A percentile compares a stretch with the other conserved stretches of the same genome.
Conservation (phyloP, 2,888 invertebrate genomes). For the Elegia similella region DNA sequence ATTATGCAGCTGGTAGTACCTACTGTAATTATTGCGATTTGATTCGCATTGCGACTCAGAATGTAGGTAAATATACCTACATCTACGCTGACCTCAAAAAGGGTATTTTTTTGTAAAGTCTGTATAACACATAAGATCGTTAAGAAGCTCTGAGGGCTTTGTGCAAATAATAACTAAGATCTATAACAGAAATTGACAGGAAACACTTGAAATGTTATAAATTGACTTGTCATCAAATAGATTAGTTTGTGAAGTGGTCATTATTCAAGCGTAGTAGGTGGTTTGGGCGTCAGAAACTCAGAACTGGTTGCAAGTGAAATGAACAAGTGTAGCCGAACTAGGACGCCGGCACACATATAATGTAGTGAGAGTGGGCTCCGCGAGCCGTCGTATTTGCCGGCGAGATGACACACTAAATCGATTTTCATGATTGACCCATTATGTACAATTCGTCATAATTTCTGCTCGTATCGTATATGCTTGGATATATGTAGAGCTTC, state of each 20-base stretch:
- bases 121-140: too few relatives aligned
- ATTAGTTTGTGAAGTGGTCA: conserved; percentile 32
- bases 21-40: conserved; percentile 38
- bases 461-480: not conserved
- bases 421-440: conserved; percentile 14
- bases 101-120: too few relatives aligned
- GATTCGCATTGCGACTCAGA: conserved; percentile 25
- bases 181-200: conserved; percentile 17
- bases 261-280: conserved; percentile 37
- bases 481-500: not conserved
- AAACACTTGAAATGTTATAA: conserved; percentile 32
- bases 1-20: conserved; percentile 38
- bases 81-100: not conserved
- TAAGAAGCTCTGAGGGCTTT: too few relatives aligned
- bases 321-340: conserved; percentile 51
- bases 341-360: conserved; percentile 49
- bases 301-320: conserved; percentile 63
- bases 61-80: not conserved
- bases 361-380: conserved; percentile 20
- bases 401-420: conserved; percentile 19
- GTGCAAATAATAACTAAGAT: too few relatives aligned
- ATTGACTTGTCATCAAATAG: conserved; percentile 35
- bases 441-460: conserved; percentile 15
- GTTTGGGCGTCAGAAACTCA: conserved; percentile 52
- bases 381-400: conserved; percentile 9